Percentiles rank a stretch among this genome's conserved stretches.
phyloP scores from a whole-genome alignment of 2,888 invertebrate species.

The Metellina segmentata region DNA sequence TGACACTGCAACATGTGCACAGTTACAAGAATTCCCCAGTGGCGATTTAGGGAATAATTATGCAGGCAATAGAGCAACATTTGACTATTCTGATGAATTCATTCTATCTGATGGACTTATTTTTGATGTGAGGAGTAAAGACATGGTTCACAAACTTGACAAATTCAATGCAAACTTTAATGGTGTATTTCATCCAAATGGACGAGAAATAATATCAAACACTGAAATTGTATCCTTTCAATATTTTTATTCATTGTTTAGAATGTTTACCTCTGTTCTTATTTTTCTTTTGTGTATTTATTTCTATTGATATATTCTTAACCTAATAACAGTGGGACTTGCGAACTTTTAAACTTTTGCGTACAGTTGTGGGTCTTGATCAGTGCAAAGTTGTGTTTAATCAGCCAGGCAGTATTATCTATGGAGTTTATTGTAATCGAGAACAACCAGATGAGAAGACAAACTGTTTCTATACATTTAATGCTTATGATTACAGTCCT shows the following conservation, averaged over 20 bases:
- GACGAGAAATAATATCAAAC: constrained; percentile 97
- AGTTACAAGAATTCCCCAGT: constrained; percentile 86
- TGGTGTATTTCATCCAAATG: constrained; percentile 97
- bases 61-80: constrained; percentile 95
- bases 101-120: constrained; percentile 97
- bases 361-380: constrained; percentile 95
- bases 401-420: constrained; percentile 91
- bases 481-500: constrained; percentile 95
- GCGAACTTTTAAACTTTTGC: constrained; percentile 94
- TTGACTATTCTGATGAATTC: constrained; percentile 95
- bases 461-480: constrained; percentile 96
- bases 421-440: constrained; percentile 83
- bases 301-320: constrained; percentile 20
- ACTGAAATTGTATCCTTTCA: constrained; percentile 87
- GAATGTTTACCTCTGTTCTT: neutral
- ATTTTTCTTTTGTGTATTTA: neutral
- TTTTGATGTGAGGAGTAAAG: constrained; percentile 93
- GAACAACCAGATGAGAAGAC: constrained; percentile 85
- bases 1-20: constrained; percentile 90
- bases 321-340: constrained; percentile 90
- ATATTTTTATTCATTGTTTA: neutral
- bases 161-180: constrained; percentile 97
- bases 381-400: constrained; percentile 89
- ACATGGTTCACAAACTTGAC: constrained; percentile 97
- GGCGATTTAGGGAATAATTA: constrained; percentile 95